Evolutionary conservation across 2,113 vertebrate genomes (phyloP).

Genomic region (Bolborhynchus lineola): DNA sequence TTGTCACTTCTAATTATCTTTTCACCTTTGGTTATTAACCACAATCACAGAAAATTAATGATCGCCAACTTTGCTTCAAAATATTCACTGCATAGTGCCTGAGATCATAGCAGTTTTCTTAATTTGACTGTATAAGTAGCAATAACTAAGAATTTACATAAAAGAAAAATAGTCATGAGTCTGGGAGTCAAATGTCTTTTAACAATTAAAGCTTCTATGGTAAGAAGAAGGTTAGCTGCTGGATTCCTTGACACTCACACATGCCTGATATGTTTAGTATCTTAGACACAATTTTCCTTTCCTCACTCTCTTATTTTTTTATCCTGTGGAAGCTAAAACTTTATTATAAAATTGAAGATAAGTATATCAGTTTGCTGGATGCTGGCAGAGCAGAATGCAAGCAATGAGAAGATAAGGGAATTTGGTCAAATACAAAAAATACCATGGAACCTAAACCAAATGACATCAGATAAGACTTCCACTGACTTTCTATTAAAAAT

Average conservation of each 20-base stretch:
- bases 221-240: constrained; percentile 20
- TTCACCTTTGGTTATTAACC: constrained; percentile 21
- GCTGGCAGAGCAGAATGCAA: constrained; percentile 72
- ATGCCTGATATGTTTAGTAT: constrained; percentile 53
- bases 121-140: background rate
- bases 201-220: background rate
- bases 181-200: background rate
- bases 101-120: background rate
- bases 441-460: constrained; percentile 75
- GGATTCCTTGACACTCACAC: background rate
- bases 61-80: background rate
- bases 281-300: constrained; percentile 46
- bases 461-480: constrained; percentile 76
- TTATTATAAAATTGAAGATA: constrained; percentile 80
- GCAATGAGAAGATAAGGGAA: constrained; percentile 78
- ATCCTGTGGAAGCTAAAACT: constrained; percentile 69
- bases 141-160: background rate
- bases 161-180: background rate
- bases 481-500: constrained; percentile 79
- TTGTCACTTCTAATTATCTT: background rate
- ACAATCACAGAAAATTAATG: background rate
- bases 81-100: background rate
- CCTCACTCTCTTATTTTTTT: constrained; percentile 32
- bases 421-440: constrained; percentile 77
- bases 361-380: constrained; percentile 73